Percentiles rank a stretch among this genome's conserved stretches.
Conservation (phyloP, 2,113 vertebrate species). For the Corydoras maculifer region DNA sequence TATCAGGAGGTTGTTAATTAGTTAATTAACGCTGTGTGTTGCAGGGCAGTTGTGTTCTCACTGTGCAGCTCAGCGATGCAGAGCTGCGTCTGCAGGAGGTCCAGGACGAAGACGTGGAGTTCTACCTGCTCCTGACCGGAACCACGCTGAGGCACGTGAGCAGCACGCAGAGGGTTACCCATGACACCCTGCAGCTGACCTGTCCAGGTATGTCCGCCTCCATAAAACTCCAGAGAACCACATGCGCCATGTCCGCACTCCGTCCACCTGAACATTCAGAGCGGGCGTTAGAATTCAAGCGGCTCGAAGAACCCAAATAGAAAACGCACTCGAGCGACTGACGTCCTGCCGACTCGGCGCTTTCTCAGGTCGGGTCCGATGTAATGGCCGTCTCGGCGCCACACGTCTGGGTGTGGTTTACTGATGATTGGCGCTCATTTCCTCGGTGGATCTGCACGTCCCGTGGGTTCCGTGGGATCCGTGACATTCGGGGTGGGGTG, state of each 20-base stretch:
- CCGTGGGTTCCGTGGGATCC: too few relatives aligned
- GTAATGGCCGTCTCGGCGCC: not conserved
- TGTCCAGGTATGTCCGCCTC: conserved; percentile 75
- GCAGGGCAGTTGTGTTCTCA: conserved; percentile 85
- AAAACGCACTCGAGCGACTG: too few relatives aligned
- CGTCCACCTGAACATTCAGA: too few relatives aligned
- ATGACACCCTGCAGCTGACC: conserved; percentile 80
- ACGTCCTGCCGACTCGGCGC: not conserved
- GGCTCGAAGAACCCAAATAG: too few relatives aligned
- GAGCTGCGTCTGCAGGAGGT: conserved; percentile 60
- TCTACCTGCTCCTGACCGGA: conserved; percentile 87
- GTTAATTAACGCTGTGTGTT: not conserved
- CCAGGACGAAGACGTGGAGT: conserved; percentile 69
- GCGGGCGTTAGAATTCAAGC: too few relatives aligned
- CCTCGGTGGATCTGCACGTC: too few relatives aligned
- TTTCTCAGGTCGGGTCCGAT: conserved; percentile 5
- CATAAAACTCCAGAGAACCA: not conserved
- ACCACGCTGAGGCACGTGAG: conserved; percentile 83
- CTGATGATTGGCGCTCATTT: conserved; percentile 3
- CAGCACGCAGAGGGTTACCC: conserved; percentile 76
- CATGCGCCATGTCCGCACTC: too few relatives aligned
- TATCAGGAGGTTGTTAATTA: too few relatives aligned
- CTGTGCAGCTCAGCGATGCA: conserved; percentile 79
- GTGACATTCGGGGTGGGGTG: too few relatives aligned
- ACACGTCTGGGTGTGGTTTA: conserved; percentile 7